Base-by-base conservation (phyloP, 2,888 invertebrate species). In the Keiferia lycopersicella region DNA sequence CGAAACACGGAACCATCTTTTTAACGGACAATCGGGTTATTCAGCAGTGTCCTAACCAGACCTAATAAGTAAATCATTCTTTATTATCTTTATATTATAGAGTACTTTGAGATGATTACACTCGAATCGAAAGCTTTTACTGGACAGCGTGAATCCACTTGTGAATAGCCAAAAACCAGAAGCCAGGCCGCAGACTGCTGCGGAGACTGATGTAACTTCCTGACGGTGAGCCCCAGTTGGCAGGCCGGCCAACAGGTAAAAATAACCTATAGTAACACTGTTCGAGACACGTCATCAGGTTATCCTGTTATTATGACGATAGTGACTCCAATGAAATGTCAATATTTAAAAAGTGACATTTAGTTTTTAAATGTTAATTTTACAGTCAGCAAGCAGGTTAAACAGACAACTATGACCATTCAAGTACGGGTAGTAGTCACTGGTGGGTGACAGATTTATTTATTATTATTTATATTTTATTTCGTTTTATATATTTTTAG, bases 201-300 rank as follows among this genome's bases (percentile, higher is more conserved):
- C 30, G 12, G 61, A 16, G 34, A 61, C 50, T 65, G 65, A 65
- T 60, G 61, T 63, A 64, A 66, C 68, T 71, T 72, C 72, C 72
- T 69, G 71, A 64, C 68, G 72, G 72, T 71, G 72, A 76, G 71
- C 76, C 77, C 77, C 76, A 77, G 71, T 79, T 79, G 80, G 79
- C 76, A 64, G 62, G 61, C 18, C 16, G 59, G 67, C 65, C 73
- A 73, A 71, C 71, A 74, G 73, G 71, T 74, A 72, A 67, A 69
- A 70, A 69, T 69, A 65, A 64, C 62, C 60, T 66, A 64, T 68
- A 69, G 69, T 69, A 72, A 45, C 61, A 51, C 61, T 51, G 50
- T 61, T 12, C 14, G 7, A 20, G 61, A 50, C 34, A 51, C 61
- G 61, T 61, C 61, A 61, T 51, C n/a, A 41, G 18, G 20, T 60